phyloP scores from a whole-genome alignment of 64 coral and sea anemone genomes.

The Platygyra sinensis region DNA sequence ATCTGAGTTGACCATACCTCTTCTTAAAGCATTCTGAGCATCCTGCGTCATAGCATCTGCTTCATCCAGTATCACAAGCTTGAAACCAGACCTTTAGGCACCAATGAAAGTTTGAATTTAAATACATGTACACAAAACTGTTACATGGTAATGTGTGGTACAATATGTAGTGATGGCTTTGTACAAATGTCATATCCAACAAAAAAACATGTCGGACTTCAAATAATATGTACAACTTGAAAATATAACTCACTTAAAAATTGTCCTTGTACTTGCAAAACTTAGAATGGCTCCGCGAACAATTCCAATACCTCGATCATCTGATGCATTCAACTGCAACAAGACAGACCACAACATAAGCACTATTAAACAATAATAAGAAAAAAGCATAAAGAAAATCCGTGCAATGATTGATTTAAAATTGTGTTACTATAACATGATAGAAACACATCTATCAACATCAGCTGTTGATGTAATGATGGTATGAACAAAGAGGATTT shows the following conservation, averaged over 20 bases:
- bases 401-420: too few species aligned
- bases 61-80: constrained; percentile 97
- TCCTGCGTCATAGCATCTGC: constrained; percentile 99
- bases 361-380: too few species aligned
- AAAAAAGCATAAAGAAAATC: too few species aligned
- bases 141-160: too few species aligned
- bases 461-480: too few species aligned
- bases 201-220: too few species aligned
- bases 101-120: neutral
- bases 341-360: neutral
- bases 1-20: constrained; percentile 54
- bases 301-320: constrained; percentile 99
- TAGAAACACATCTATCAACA: too few species aligned
- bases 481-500: too few species aligned
- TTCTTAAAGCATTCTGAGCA: constrained; percentile 97
- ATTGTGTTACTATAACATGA: too few species aligned
- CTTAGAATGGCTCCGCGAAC: constrained; percentile 87
- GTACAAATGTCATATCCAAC: too few species aligned
- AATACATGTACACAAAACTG: neutral
- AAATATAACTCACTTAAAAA: constrained; percentile 87
- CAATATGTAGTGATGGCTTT: too few species aligned
- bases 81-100: constrained; percentile 87
- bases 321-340: constrained; percentile 96
- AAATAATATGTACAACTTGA: too few species aligned
- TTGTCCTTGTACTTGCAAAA: constrained; percentile 99